Conservation (phyloP, 2,888 invertebrate genomes). For the Camponotus fellah region DNA sequence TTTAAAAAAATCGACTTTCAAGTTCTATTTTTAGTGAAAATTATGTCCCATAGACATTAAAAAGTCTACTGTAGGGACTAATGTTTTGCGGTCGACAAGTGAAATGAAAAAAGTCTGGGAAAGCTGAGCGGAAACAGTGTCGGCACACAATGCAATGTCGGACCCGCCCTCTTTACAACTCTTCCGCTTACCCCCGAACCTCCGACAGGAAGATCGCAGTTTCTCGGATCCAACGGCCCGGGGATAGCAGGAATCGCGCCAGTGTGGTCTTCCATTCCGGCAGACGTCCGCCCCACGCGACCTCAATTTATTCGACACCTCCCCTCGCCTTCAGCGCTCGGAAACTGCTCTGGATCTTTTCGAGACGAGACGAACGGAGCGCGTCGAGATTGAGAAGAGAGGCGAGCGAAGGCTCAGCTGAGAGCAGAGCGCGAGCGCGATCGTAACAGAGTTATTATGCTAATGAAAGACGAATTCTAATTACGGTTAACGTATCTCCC, state of each 20-base stretch:
- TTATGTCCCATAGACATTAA: background rate
- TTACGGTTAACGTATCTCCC: slow-evolving; percentile 71
- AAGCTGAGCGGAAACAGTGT: slow-evolving; percentile 65
- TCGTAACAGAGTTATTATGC: slow-evolving; percentile 84
- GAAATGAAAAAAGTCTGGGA: slow-evolving; percentile 47
- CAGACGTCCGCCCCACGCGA: slow-evolving; percentile 85
- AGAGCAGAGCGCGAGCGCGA: slow-evolving; percentile 45
- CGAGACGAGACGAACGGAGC: slow-evolving; percentile 37
- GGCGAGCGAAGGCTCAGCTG: slow-evolving; percentile 48
- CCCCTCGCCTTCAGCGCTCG: slow-evolving; percentile 83
- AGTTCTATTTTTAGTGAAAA: slow-evolving; percentile 1
- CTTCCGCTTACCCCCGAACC: slow-evolving; percentile 69
- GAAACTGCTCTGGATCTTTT: slow-evolving; percentile 75
- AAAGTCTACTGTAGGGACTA: no score
- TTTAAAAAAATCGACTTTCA: background rate
- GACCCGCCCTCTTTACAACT: slow-evolving; percentile 69
- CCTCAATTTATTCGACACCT: slow-evolving; percentile 86
- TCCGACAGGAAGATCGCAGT: slow-evolving; percentile 62
- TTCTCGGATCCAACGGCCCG: slow-evolving; percentile 69
- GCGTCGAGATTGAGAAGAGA: slow-evolving; percentile 27
- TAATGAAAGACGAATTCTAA: slow-evolving; percentile 81
- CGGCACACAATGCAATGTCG: slow-evolving; percentile 70
- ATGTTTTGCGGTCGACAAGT: background rate
- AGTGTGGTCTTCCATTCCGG: slow-evolving; percentile 80
- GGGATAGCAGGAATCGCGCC: slow-evolving; percentile 72